phyloP scores from a whole-genome alignment of 1,140 invertebrate species.

The Apis cerana region DNA sequence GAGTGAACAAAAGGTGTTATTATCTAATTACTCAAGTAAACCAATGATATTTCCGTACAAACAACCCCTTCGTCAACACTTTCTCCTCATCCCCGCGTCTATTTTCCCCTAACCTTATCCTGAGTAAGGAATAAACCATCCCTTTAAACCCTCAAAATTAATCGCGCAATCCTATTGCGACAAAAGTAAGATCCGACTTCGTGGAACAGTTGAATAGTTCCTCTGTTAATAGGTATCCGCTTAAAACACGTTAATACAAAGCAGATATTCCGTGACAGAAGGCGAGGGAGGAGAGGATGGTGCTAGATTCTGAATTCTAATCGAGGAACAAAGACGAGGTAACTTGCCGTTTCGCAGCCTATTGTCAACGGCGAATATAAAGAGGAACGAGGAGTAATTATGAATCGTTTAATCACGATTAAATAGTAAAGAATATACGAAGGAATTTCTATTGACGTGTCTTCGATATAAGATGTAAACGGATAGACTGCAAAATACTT shows the following conservation, averaged over 20 bases:
- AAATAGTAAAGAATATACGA: not conserved
- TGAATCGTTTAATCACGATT: constrained; percentile 34
- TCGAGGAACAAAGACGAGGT: constrained; percentile 36
- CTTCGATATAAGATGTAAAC: no score
- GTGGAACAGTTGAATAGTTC: not conserved
- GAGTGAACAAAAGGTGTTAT: no score
- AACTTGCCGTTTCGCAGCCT: constrained; percentile 26
- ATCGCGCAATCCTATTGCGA: not conserved
- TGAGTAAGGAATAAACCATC: not conserved
- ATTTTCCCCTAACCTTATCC: not conserved
- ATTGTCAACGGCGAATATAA: constrained; percentile 19
- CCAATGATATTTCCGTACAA: not conserved
- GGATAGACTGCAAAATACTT: no score
- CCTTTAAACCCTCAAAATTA: not conserved
- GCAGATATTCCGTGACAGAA: constrained; percentile 1
- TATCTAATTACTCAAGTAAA: not conserved
- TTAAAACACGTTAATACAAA: constrained; percentile 32
- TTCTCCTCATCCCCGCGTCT: no score
- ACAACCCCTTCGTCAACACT: not conserved
- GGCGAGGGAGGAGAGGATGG: not conserved
- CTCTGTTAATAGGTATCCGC: not conserved
- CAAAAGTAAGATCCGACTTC: not conserved
- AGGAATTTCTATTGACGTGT: no score
- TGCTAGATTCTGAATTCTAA: constrained; percentile 33
- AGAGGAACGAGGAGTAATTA: constrained; percentile 27